Evolutionary conservation across 2,797 vertebrate genomes (phyloP).

Genomic region (Dendrocincla fuliginosa): DNA sequence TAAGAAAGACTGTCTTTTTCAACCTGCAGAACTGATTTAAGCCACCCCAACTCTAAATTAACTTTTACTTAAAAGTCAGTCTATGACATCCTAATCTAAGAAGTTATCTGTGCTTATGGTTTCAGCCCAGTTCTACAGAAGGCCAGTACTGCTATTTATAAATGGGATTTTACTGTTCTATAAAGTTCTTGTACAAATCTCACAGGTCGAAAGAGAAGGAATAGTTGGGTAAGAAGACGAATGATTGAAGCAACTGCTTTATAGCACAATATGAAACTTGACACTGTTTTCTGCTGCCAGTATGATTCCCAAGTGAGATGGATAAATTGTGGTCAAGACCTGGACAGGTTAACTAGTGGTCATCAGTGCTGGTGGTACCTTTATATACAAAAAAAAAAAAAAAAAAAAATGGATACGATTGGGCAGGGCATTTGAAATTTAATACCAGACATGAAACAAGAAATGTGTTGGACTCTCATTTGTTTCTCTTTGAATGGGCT

Average conservation of each 20-base stretch:
- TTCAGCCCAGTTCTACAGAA: neutral
- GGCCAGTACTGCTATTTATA: constrained; percentile 23
- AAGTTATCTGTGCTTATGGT: constrained; percentile 1
- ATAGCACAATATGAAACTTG: constrained; percentile 42
- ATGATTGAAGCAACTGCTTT: constrained; percentile 5
- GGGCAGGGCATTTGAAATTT: constrained; percentile 67
- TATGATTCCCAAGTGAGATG: constrained; percentile 61
- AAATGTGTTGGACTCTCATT: constrained; percentile 68
- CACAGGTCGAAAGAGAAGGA: neutral
- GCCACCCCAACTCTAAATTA: constrained; percentile 21
- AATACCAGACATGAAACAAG: constrained; percentile 72
- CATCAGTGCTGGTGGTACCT: constrained; percentile 54
- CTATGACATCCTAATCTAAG: constrained; percentile 13
- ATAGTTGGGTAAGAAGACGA: neutral
- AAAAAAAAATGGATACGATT: constrained; percentile 25
- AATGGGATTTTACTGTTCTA: neutral
- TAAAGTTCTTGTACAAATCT: neutral
- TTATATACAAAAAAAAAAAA: constrained; percentile 53
- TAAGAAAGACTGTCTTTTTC: constrained; percentile 42
- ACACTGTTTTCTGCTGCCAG: constrained; percentile 40
- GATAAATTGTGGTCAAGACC: constrained; percentile 72
- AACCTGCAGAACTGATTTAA: constrained; percentile 62
- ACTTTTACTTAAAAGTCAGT: constrained; percentile 27
- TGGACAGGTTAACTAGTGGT: constrained; percentile 67
- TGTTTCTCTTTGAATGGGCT: constrained; percentile 78